phyloP scores from a whole-genome alignment of 2,797 vertebrate genomes.

The Thripadectes ignobilis region DNA sequence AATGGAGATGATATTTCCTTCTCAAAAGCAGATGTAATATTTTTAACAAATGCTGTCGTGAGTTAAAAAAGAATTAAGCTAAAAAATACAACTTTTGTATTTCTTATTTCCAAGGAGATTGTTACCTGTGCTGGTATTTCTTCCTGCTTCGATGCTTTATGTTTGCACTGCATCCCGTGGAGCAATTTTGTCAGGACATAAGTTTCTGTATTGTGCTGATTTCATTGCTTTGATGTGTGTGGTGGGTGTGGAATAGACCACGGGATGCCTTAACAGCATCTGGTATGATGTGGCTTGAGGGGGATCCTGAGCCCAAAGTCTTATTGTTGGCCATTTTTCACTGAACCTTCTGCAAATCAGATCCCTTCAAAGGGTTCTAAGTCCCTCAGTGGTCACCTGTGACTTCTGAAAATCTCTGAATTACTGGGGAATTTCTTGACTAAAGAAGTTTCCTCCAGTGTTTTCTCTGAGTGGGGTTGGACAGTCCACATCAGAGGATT shows the following conservation, averaged over 20 bases:
- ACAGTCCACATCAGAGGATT: neutral
- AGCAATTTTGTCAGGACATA: neutral
- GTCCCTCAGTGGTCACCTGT: neutral
- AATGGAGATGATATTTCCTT: conserved; percentile 64
- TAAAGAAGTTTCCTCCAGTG: neutral
- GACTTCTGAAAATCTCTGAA: neutral
- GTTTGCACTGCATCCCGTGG: neutral
- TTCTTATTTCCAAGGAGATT: conserved; percentile 64
- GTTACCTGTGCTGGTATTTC: conserved; percentile 27
- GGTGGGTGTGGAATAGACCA: neutral
- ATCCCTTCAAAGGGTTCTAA: neutral
- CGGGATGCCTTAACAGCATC: neutral
- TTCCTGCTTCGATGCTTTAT: neutral
- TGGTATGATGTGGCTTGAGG: neutral
- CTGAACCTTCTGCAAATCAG: neutral
- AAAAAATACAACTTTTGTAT: conserved; percentile 62
- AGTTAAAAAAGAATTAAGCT: conserved; percentile 39
- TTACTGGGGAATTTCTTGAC: neutral
- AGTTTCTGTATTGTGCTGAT: neutral
- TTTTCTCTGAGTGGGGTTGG: neutral
- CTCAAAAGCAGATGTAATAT: conserved; percentile 77
- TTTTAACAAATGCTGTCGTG: conserved; percentile 76
- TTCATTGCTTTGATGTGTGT: neutral
- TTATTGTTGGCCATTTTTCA: neutral
- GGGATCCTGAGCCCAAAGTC: neutral